Percentiles rank a stretch among this genome's conserved stretches.
These are phyloP conservation scores for Anabacerthia variegaticeps DNA, from an alignment of 2,797 vertebrate genomes.

Conservation along the genomic window DNA sequence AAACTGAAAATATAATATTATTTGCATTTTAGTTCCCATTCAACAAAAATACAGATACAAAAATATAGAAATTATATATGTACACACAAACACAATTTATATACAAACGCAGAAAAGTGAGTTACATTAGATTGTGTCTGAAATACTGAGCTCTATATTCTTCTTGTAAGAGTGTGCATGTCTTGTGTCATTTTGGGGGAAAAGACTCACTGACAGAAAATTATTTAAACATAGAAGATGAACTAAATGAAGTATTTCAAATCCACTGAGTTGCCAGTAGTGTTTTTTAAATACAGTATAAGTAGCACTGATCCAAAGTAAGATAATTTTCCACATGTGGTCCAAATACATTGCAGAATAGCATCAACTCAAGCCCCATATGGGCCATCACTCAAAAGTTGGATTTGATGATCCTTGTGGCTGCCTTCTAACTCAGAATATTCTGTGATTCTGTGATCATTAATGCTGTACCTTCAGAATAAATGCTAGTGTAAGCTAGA, in stretches of 20 bases:
- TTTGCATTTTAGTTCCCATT: background rate
- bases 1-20: background rate
- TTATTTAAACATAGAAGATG: background rate
- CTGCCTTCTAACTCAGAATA: background rate
- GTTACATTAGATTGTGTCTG: background rate
- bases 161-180: background rate
- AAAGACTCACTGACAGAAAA: background rate
- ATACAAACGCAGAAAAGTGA: background rate
- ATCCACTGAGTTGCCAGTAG: background rate
- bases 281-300: background rate
- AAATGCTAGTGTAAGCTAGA: background rate
- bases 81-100: background rate
- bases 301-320: background rate
- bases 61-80: background rate
- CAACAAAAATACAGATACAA: background rate
- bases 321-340: background rate
- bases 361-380: background rate
- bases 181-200: rapidly evolving
- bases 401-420: background rate
- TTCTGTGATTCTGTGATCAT: background rate
- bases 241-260: background rate
- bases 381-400: background rate
- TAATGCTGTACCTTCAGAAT: background rate
- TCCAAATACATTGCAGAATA: background rate
- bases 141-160: background rate